Percentiles rank a stretch among this genome's conserved stretches.
Evolutionary conservation across 2,797 vertebrate species (phyloP).

Genomic region (Sebastolobus alascanus): DNA sequence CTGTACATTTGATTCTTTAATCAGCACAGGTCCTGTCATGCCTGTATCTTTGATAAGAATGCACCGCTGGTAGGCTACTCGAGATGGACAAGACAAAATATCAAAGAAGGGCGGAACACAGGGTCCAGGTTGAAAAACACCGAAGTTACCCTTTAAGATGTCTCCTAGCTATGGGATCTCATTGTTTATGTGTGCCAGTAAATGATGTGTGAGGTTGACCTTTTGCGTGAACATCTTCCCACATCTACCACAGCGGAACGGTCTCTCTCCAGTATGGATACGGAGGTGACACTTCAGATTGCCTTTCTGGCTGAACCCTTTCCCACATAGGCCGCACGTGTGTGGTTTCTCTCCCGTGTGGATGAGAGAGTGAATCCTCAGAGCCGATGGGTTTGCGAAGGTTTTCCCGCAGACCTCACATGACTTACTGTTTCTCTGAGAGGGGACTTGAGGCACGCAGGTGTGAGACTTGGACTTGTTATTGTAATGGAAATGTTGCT

Average conservation of each 20-base stretch:
- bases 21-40: too few species aligned
- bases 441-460: slow-evolving; percentile 49
- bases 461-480: slow-evolving; percentile 66
- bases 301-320: slow-evolving; percentile 83
- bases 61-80: too few species aligned
- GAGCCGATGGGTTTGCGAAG: slow-evolving; percentile 75
- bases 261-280: slow-evolving; percentile 81
- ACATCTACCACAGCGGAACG: slow-evolving; percentile 76
- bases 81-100: too few species aligned
- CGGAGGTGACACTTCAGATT: slow-evolving; percentile 82
- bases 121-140: not conserved
- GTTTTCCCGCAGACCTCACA: slow-evolving; percentile 79
- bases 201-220: slow-evolving; percentile 79
- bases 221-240: slow-evolving; percentile 80
- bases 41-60: too few species aligned
- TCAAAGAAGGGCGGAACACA: not conserved
- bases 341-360: slow-evolving; percentile 85
- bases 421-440: slow-evolving; percentile 24
- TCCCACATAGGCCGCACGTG: slow-evolving; percentile 80
- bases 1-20: too few species aligned
- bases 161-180: slow-evolving; percentile 19
- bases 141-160: not conserved
- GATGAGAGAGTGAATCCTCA: slow-evolving; percentile 78
- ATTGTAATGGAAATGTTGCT: slow-evolving; percentile 67
- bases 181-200: slow-evolving; percentile 65